Base-by-base conservation (phyloP, 2,888 invertebrate genomes). In the Aproaerema taeniolella region DNA sequence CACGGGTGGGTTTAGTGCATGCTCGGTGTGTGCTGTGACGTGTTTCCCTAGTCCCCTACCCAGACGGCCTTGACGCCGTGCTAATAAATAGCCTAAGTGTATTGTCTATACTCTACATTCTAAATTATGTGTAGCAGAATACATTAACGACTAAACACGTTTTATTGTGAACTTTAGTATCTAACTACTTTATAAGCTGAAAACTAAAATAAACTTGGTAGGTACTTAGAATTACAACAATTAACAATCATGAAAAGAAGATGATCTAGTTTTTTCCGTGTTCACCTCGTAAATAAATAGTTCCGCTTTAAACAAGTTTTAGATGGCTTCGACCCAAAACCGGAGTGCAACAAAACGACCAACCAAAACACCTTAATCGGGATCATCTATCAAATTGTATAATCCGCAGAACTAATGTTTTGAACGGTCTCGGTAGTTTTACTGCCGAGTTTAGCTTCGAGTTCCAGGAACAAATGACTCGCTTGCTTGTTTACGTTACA, bases 401-500 rank as follows among this genome's bases (percentile, higher is more conserved):
- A 28, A 35, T 35, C 26, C 13, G 26, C 42, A 16, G 31, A 20
- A 17, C 17, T 17, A 42, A 26, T 38, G 31, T 38, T 38, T 33
- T 24, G 29, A 42, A 17, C 31, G 31, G 14, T 13, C 15, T 35
- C n/a, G n/a, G n/a, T n/a, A n/a, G n/a, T n/a, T n/a, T n/a, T n/a
- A n/a, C n/a, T n/a, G n/a, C n/a, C n/a, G n/a, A n/a, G n/a, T n/a
- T n/a, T n/a, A n/a, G n/a, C n/a, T n/a, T n/a, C n/a, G n/a, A n/a
- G 3, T 30, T 17, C 31, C 9, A 34, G 38, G 33, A 39, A 17
- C 35, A 8, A 16, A 14, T 43, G 42, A 43, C 35, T 43, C 42
- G 39, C n/a, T 39, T 20, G 24, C 33, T 30, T 17, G 25, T 35
- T 24, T 30, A n/a, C n/a, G n/a, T 42, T 42, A 38, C 37, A 28